Evolutionary conservation across 2,888 invertebrate genomes (phyloP).

Genomic region (Nowickia ferox): DNA sequence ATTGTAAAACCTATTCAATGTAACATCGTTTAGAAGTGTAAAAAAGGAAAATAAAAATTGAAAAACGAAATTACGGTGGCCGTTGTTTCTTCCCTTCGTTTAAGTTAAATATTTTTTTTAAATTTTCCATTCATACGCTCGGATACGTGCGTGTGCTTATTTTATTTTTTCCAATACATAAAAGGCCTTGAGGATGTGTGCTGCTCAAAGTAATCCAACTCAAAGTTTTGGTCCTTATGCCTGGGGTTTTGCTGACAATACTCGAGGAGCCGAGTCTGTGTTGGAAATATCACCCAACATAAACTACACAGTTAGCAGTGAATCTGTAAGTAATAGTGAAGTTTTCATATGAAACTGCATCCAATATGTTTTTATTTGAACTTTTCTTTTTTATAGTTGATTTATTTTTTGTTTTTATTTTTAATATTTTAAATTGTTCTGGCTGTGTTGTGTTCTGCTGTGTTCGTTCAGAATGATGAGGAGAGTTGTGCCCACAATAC

Average conservation of each 20-base stretch:
- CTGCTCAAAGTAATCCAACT: slow-evolving; percentile 83
- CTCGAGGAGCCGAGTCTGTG: slow-evolving; percentile 82
- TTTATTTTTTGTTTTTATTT: slow-evolving; percentile 31
- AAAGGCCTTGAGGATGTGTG: slow-evolving; percentile 79
- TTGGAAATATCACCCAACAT: slow-evolving; percentile 83
- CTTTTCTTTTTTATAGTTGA: slow-evolving; percentile 39
- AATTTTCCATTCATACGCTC: slow-evolving; percentile 64
- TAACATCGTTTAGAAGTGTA: slow-evolving; percentile 41
- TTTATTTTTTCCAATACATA: slow-evolving; percentile 49
- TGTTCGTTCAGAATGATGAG: slow-evolving; percentile 45
- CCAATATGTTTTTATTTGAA: slow-evolving; percentile 59
- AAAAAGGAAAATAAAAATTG: slow-evolving; percentile 61
- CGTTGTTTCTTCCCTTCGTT: slow-evolving; percentile 65
- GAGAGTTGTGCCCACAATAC: slow-evolving; percentile 66
- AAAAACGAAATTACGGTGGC: slow-evolving; percentile 79
- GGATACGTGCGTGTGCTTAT: slow-evolving; percentile 64
- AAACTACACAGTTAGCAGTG: slow-evolving; percentile 83
- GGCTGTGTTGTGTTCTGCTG: slow-evolving; percentile 55
- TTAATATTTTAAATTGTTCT: slow-evolving; percentile 34
- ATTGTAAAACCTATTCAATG: slow-evolving; percentile 44
- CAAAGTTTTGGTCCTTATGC: slow-evolving; percentile 82
- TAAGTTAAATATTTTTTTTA: slow-evolving; percentile 52
- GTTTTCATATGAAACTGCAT: slow-evolving; percentile 32
- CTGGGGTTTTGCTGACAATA: slow-evolving; percentile 83
- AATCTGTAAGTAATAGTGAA: slow-evolving; percentile 81